Base-by-base conservation (phyloP, 2,797 vertebrate species). In the Cynopterus sphinx region DNA sequence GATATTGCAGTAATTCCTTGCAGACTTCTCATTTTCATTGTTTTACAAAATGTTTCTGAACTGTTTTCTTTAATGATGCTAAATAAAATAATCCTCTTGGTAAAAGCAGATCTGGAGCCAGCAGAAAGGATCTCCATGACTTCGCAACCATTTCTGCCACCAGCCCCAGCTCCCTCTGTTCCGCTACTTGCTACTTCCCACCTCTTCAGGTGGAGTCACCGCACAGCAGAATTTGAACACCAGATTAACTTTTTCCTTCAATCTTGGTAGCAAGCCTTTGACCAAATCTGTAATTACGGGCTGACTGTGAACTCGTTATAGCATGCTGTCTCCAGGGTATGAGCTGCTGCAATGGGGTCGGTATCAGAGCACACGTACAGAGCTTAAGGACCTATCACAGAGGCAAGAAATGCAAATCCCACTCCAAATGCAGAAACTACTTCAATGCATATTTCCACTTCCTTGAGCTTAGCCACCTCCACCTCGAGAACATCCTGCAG, bases 161-260 rank as follows among this genome's bases (percentile, higher is more conserved):
- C 99, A 12, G 99, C 99, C 99, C 99, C 99, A 21, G 99, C 98
- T 0, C 99, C 99, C 83, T 99, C 98, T 49, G 99, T 99, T 33
- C 99, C 99, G 0, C 22, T 97, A 92, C 99, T 97, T 99, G 0
- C 22, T 97, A 92, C 99, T 97, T 92, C 99, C 98, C 97, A 99
- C 99, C 99, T 99, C 99, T 94, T 99, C 99, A 93, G 99, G 98
- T 5, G 99, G 99, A 5, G 99, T 99, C 95, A 99, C 99, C 55
- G 99, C 99, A 1, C 99, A 99, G 0, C 99, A 99, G n/a, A 99
- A 99, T 95, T 99, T 99, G 98, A 99, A 99, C 9, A 99, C 96
- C 70, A 99, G 98, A 21, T 99, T 99, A 92, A 99, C 99, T 78
- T 99, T 98, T 46, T 98, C 99, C 78, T 98, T 97, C 90, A 99